These are phyloP conservation scores for Catostomus latipinnis DNA, from an alignment of 2,797 vertebrate genomes.

Conservation along the genomic window DNA sequence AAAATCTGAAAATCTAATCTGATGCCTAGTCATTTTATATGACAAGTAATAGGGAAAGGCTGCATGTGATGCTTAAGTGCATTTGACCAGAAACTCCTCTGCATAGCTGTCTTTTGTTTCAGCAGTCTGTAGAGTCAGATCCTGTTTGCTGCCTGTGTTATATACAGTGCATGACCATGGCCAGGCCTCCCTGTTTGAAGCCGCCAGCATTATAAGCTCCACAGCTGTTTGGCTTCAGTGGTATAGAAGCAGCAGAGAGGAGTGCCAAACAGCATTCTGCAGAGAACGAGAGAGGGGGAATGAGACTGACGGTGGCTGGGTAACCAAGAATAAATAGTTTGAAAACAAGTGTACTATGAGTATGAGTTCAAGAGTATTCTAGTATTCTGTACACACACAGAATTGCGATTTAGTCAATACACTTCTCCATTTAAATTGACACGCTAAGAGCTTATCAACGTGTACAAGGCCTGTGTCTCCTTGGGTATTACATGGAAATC, in stretches of 20 bases:
- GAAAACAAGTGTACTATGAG: too few relatives aligned
- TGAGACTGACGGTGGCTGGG: background rate
- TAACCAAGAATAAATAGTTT: too few relatives aligned
- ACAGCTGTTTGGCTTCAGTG: conserved; percentile 61
- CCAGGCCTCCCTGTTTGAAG: conserved; percentile 31
- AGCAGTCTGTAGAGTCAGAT: conserved; percentile 25
- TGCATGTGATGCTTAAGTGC: conserved; percentile 1
- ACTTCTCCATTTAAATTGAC: too few relatives aligned
- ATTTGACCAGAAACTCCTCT: conserved; percentile 1
- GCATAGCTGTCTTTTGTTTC: conserved; percentile 22
- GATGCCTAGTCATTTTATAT: background rate
- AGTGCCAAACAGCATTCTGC: conserved; percentile 46
- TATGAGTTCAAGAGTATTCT: too few relatives aligned
- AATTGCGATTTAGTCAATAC: too few relatives aligned
- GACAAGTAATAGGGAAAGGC: conserved; percentile 15
- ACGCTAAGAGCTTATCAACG: too few relatives aligned
- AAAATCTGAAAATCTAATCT: too few relatives aligned
- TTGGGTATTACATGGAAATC: background rate
- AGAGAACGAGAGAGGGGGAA: conserved; percentile 12
- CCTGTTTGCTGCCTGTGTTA: conserved; percentile 19
- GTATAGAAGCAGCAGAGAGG: conserved; percentile 28
- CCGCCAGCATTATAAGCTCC: conserved; percentile 49
- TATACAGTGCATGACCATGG: conserved; percentile 1
- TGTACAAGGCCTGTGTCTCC: background rate
- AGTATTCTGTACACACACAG: too few relatives aligned